These are phyloP conservation scores for Brachirus orientalis DNA, from an alignment of 2,113 vertebrate species.

Conservation along the genomic window DNA sequence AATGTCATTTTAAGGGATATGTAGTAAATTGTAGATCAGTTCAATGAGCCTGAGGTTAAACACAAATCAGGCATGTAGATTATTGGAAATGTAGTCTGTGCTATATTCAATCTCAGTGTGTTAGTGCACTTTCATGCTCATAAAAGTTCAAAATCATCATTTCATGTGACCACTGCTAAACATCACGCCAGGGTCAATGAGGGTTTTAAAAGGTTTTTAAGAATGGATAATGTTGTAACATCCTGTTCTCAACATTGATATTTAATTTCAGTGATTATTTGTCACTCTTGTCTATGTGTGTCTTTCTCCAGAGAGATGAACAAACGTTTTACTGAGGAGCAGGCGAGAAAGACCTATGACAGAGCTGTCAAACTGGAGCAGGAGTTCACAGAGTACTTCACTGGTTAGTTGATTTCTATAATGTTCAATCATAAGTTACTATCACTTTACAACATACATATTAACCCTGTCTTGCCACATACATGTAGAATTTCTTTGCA, in stretches of 20 bases:
- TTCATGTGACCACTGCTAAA: not conserved
- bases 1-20: too few species aligned
- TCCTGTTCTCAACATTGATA: not conserved
- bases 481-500: not conserved
- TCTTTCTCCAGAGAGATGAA: conserved; percentile 91
- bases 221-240: too few species aligned
- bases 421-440: not conserved
- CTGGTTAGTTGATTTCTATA: conserved; percentile 80
- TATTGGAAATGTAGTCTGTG: not conserved
- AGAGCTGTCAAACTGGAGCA: conserved; percentile 94
- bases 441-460: not conserved
- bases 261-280: accelerated
- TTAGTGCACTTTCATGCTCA: not conserved
- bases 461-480: too few species aligned
- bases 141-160: not conserved
- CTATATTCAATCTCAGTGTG: not conserved
- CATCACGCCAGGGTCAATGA: not conserved
- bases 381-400: conserved; percentile 97
- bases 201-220: too few species aligned
- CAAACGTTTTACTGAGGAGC: conserved; percentile 94
- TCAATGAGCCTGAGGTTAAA: too few species aligned
- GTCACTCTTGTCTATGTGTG: not conserved
- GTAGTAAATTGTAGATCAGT: not conserved
- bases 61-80: not conserved
- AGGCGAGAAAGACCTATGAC: conserved; percentile 94